These are phyloP conservation scores for Notothenia rossii DNA, from an alignment of 2,113 vertebrate genomes.

Conservation along the genomic window DNA sequence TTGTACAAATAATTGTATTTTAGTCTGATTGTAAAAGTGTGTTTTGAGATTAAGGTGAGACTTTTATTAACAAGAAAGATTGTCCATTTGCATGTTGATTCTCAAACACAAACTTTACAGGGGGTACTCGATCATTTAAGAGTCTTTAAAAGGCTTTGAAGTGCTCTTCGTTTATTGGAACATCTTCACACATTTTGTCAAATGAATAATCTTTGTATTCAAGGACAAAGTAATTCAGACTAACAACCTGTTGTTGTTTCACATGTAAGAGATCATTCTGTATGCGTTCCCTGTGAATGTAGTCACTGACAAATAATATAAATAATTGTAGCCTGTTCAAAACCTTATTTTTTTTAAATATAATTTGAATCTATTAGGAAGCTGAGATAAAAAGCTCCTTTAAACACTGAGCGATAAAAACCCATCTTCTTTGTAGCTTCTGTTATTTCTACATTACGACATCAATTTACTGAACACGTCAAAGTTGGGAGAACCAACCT, in stretches of 20 bases:
- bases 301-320: no score
- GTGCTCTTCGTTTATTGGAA: neutral
- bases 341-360: no score
- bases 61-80: neutral
- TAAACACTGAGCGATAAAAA: no score
- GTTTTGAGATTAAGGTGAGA: slow-evolving; percentile 1
- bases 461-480: no score
- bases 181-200: neutral
- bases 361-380: no score
- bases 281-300: neutral
- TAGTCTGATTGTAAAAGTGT: slow-evolving; percentile 8
- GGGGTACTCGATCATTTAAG: neutral
- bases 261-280: neutral
- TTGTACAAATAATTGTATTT: slow-evolving; percentile 43
- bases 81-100: neutral
- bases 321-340: neutral
- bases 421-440: no score
- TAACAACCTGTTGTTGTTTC: neutral
- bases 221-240: neutral
- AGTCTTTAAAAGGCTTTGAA: neutral
- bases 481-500: no score
- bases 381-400: no score
- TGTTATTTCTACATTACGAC: no score
- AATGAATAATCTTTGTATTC: neutral
- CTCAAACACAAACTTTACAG: neutral